These are phyloP conservation scores for Pogonocichla stellata DNA, from an alignment of 2,113 vertebrate species.

Conservation along the genomic window DNA sequence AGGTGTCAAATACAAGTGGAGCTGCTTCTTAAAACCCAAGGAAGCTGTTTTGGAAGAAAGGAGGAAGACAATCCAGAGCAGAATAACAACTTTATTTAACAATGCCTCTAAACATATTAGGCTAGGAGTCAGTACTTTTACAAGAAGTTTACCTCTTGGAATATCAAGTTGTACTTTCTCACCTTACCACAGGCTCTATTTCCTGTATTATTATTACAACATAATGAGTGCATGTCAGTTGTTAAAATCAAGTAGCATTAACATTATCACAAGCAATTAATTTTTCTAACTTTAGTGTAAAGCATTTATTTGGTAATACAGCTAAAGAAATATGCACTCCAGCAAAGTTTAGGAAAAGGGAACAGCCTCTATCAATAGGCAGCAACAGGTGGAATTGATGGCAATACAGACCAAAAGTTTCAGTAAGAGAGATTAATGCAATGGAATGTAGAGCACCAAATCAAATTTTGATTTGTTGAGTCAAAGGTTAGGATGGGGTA, in stretches of 20 bases:
- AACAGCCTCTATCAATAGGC: background rate
- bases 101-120: background rate
- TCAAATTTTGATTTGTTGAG: background rate
- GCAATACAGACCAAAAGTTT: background rate
- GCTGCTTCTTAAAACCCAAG: background rate
- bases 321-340: background rate
- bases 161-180: background rate
- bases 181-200: background rate
- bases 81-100: background rate
- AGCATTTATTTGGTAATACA: background rate
- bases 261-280: background rate
- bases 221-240: background rate
- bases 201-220: background rate
- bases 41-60: background rate
- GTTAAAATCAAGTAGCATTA: background rate
- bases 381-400: background rate
- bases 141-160: background rate
- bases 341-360: background rate
- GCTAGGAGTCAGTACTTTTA: background rate
- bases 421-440: background rate
- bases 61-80: background rate
- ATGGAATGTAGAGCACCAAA: background rate
- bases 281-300: background rate
- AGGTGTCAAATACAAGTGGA: background rate
- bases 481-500: fast-evolving